These are phyloP conservation scores for Poecilia gillii DNA, from an alignment of 2,797 vertebrate species.

Conservation along the genomic window DNA sequence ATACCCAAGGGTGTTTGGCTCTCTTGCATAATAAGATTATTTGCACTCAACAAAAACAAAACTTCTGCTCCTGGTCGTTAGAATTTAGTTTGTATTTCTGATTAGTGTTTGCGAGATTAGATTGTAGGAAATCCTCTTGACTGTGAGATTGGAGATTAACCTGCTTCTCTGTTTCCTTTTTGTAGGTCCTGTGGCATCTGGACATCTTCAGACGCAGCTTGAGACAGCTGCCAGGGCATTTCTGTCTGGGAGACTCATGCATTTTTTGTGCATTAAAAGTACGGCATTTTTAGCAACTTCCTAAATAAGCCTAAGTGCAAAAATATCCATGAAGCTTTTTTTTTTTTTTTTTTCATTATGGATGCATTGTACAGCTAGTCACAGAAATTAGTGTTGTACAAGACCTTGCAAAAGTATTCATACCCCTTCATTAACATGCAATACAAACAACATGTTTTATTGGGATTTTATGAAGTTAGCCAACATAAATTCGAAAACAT, in stretches of 20 bases:
- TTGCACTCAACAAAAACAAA: background rate
- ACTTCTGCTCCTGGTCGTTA: slow-evolving; percentile 1
- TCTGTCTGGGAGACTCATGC: slow-evolving; percentile 94
- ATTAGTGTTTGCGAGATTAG: background rate
- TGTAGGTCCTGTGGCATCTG: slow-evolving; percentile 95
- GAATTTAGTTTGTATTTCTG: background rate
- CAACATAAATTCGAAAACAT: background rate
- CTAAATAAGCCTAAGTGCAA: background rate
- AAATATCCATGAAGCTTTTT: background rate
- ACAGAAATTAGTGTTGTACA: slow-evolving; percentile 2
- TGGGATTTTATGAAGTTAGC: background rate
- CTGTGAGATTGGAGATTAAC: background rate
- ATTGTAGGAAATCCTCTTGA: background rate
- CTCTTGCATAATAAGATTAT: slow-evolving; percentile 13
- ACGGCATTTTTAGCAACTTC: slow-evolving; percentile 31
- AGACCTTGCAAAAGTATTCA: background rate
- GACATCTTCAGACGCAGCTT: slow-evolving; percentile 97
- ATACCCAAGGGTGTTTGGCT: background rate
- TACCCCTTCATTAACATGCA: background rate
- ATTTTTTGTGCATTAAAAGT: slow-evolving; percentile 99
- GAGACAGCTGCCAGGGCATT: slow-evolving; percentile 91
- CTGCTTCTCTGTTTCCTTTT: slow-evolving; percentile 1
- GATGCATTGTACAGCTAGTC: slow-evolving; percentile 5
- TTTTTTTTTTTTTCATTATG: background rate
- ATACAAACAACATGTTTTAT: background rate